Percentiles rank a stretch among this genome's conserved stretches.
These are phyloP conservation scores for Drosophila melanica DNA, from an alignment of 1,140 invertebrate species.

Conservation along the genomic window DNA sequence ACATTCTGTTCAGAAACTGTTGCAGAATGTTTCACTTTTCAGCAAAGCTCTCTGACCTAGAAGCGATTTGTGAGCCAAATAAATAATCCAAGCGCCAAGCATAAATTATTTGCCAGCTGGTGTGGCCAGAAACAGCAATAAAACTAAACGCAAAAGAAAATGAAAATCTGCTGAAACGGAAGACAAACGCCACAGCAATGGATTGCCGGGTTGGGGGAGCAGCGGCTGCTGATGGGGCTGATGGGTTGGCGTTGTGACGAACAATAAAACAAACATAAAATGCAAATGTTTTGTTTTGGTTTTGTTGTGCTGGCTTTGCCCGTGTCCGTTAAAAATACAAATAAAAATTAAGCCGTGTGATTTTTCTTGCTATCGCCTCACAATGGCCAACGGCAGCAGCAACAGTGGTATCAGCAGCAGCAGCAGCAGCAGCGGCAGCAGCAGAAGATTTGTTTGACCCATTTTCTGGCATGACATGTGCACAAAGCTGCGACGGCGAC, in stretches of 20 bases:
- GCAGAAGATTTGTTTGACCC: constrained; percentile 78
- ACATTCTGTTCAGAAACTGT: constrained; percentile 27
- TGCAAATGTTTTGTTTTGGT: constrained; percentile 59
- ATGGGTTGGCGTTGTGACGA: constrained; percentile 33
- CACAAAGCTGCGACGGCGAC: constrained; percentile 66
- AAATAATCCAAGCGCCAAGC: constrained; percentile 40
- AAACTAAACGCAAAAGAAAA: constrained; percentile 43
- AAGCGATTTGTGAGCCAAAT: constrained; percentile 41
- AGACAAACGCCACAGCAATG: constrained; percentile 1
- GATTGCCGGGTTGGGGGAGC: not conserved
- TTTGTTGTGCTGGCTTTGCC: constrained; percentile 21
- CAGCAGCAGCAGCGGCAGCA: constrained; percentile 21
- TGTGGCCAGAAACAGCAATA: constrained; percentile 22
- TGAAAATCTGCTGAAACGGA: constrained; percentile 42
- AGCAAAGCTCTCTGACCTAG: constrained; percentile 41
- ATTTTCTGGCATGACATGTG: constrained; percentile 75
- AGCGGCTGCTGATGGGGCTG: constrained; percentile 13
- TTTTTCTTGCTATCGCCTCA: constrained; percentile 59
- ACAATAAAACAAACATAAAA: constrained; percentile 81
- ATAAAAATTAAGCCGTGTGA: constrained; percentile 79
- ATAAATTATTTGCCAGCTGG: constrained; percentile 42
- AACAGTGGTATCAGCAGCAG: constrained; percentile 19
- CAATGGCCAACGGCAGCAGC: constrained; percentile 34
- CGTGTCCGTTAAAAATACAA: constrained; percentile 69
- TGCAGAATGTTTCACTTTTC: constrained; percentile 46